A percentile compares a stretch with the other conserved stretches of the same genome.
phyloP scores from a whole-genome alignment of 2,797 vertebrate genomes.

The Knipowitschia caucasica region DNA sequence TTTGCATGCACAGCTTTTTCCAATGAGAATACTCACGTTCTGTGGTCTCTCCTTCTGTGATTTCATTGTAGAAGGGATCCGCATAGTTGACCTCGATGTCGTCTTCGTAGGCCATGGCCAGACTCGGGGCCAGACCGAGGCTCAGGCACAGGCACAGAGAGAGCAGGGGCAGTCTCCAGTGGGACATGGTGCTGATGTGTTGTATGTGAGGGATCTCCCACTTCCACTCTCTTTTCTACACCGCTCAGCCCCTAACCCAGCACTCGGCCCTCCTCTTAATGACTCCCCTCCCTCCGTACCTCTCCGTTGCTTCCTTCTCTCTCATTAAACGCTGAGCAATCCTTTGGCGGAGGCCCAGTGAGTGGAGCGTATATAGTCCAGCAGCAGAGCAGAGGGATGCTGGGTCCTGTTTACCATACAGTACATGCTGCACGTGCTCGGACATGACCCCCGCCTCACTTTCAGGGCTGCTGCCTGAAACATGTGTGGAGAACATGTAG shows the following conservation, averaged over 20 bases:
- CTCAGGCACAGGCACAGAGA: constrained; percentile 45
- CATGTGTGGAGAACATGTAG: neutral
- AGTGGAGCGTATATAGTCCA: constrained; percentile 35
- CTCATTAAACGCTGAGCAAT: constrained; percentile 68
- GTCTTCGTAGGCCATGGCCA: constrained; percentile 75
- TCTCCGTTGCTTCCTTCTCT: constrained; percentile 15
- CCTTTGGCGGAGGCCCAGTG: constrained; percentile 48
- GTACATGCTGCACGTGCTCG: neutral
- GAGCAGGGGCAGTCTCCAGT: constrained; percentile 62
- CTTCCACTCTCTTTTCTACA: constrained; percentile 57
- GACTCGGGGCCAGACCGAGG: constrained; percentile 53
- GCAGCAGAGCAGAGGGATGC: constrained; percentile 33
- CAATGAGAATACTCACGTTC: constrained; percentile 62
- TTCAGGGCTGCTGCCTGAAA: neutral
- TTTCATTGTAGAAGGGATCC: constrained; percentile 68
- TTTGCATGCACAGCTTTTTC: neutral
- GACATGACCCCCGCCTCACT: neutral
- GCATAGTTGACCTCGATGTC: constrained; percentile 53
- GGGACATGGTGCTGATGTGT: constrained; percentile 67
- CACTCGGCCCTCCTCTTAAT: constrained; percentile 61
- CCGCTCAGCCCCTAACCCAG: constrained; percentile 43
- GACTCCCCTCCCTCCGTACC: constrained; percentile 39
- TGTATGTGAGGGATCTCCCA: constrained; percentile 26
- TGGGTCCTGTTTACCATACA: neutral
- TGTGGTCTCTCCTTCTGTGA: constrained; percentile 44